Base-by-base conservation (phyloP, 2,113 vertebrate genomes). In the Lagopus leucura region DNA sequence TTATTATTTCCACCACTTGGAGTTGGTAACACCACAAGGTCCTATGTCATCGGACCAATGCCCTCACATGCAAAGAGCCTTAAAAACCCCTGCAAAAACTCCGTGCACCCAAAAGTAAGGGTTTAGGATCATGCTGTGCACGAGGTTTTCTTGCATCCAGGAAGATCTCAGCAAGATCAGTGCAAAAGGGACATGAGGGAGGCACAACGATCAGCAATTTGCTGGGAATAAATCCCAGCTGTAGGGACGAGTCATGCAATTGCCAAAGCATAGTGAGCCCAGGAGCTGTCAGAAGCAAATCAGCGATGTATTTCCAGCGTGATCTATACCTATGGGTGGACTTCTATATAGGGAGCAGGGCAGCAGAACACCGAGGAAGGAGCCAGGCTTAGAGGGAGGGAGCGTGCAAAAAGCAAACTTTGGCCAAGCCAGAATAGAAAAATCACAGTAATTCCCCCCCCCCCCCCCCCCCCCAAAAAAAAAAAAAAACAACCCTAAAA, bases 181-280 rank as follows among this genome's bases (percentile, higher is more conserved):
- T 66, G 28, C 25, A 32, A 42, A 11, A 7, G 27, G n/a, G 63
- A 55, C 27, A 27, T 11, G 13, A 2, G 11, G 5, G 66, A 87
- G 18, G 57, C 18, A 45, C 40, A 48, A 6, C 18, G 32, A 17
- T 42, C 36, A 7, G 19, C 12, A 0, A 11, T 54, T n/a, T 2
- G 0, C 64, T 24, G 2, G 48, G 73, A 86, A 84, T 81, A 64
- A 38, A 78, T n/a, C 66, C 70, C 81, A 70, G 40, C 36, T 2
- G 1, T 4, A 15, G 22, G 66, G 47, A 65, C 3, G 21, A 89
- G 52, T 36, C 0, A 0, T 5, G 13, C 4, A 11, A 42, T 43
- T 8, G 34, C 79, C 60, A 38, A 34, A 83, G 48, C 9, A 2
- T 27, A 6, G 8, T 0, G 3, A 88, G 11, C 28, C 34, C 40